A percentile compares a stretch with the other conserved stretches of the same genome.
These are phyloP conservation scores for Dicrurus megarhynchus DNA, from an alignment of 2,113 vertebrate species.

Conservation along the genomic window DNA sequence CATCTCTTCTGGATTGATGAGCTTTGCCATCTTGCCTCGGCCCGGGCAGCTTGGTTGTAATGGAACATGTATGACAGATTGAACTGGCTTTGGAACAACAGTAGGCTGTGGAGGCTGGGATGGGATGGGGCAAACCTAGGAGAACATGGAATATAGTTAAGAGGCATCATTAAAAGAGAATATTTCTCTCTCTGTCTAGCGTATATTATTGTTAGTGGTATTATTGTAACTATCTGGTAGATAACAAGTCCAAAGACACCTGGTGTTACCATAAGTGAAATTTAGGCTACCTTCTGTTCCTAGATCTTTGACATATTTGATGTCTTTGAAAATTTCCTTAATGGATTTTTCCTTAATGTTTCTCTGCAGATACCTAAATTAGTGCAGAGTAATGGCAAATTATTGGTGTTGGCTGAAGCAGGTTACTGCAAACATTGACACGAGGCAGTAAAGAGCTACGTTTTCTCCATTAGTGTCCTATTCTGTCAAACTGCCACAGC, in stretches of 20 bases:
- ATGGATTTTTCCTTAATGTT: not conserved
- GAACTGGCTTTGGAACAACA: constrained; percentile 84
- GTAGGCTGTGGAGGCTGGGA: constrained; percentile 85
- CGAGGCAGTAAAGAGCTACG: not conserved
- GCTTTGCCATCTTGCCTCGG: constrained; percentile 91
- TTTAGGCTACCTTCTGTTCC: not conserved
- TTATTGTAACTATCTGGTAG: not conserved
- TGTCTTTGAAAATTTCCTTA: not conserved
- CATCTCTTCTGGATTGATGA: constrained; percentile 95
- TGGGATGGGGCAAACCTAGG: constrained; percentile 74
- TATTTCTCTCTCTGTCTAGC: not conserved
- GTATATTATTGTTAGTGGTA: not conserved
- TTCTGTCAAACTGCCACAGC: not conserved
- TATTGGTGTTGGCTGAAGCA: not conserved
- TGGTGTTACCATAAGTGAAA: not conserved
- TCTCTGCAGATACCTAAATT: not conserved
- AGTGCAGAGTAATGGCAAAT: not conserved
- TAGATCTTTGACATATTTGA: not conserved
- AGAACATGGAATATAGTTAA: not conserved
- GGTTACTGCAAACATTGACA: not conserved
- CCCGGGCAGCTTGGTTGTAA: constrained; percentile 85
- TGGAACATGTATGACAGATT: constrained; percentile 80
- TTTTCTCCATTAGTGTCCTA: not conserved
- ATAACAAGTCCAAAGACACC: not conserved
- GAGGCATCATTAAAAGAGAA: not conserved